Evolutionary conservation across 2,797 vertebrate genomes (phyloP).

Genomic region (Darevskia mixta): DNA sequence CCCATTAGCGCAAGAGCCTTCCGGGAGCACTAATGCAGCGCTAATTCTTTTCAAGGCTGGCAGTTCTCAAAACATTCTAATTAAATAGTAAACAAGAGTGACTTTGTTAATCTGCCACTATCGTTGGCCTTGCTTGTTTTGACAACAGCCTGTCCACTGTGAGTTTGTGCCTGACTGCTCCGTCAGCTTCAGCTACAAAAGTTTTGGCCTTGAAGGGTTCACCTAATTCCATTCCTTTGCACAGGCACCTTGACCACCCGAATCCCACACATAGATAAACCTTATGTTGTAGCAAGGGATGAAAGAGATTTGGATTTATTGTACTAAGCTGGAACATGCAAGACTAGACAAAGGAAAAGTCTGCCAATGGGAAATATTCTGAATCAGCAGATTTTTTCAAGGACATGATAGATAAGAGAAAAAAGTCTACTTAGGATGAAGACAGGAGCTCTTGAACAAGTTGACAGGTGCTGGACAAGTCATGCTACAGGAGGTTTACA

Average conservation of each 20-base stretch:
- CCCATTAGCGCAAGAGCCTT: no score
- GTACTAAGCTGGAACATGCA: background rate
- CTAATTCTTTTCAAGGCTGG: background rate
- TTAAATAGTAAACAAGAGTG: background rate
- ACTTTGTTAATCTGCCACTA: background rate
- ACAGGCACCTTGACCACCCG: background rate
- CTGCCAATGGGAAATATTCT: background rate
- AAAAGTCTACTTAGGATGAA: background rate
- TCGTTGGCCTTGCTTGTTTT: background rate
- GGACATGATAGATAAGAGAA: no score
- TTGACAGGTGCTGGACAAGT: background rate
- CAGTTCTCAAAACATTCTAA: background rate
- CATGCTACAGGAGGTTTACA: background rate
- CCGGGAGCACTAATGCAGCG: background rate
- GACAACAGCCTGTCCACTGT: background rate
- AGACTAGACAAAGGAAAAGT: background rate
- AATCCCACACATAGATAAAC: no score
- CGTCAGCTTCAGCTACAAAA: background rate
- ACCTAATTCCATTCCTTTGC: background rate
- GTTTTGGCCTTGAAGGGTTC: background rate
- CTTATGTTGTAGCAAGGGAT: background rate
- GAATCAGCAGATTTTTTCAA: background rate
- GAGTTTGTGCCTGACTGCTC: background rate
- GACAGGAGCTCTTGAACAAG: background rate
- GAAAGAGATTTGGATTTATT: background rate